A percentile compares a stretch with the other conserved stretches of the same genome.
Evolutionary conservation across 2,888 invertebrate species (phyloP).

Genomic region (Masnerella sp.): DNA sequence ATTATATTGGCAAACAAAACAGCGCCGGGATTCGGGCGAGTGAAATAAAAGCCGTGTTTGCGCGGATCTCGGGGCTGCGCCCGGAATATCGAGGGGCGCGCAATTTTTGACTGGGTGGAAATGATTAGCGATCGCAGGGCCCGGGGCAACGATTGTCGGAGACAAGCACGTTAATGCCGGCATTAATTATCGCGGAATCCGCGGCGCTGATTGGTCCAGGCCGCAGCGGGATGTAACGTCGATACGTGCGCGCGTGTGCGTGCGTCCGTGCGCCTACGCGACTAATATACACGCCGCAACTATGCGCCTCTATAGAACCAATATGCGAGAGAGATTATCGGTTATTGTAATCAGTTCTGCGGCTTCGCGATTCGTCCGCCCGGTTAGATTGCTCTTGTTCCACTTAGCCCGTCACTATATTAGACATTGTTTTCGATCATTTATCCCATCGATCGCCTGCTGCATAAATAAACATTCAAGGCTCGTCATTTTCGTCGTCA

Average conservation of each 20-base stretch:
- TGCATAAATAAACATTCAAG: slow-evolving; percentile 34
- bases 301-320: slow-evolving; percentile 51
- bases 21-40: no score
- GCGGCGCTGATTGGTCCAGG: slow-evolving; percentile 55
- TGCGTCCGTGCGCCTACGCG: slow-evolving; percentile 20
- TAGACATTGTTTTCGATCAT: slow-evolving; percentile 41
- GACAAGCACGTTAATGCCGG: slow-evolving; percentile 55
- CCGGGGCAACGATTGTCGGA: slow-evolving; percentile 49
- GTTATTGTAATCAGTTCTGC: slow-evolving; percentile 60
- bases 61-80: slow-evolving; percentile 26
- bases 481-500: slow-evolving; percentile 1
- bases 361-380: slow-evolving; percentile 56
- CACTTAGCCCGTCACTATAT: slow-evolving; percentile 48
- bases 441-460: slow-evolving; percentile 17
- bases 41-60: slow-evolving; percentile 49
- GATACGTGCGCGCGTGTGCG: slow-evolving; percentile 11
- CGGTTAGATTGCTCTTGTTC: slow-evolving; percentile 53
- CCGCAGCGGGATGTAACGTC: slow-evolving; percentile 34
- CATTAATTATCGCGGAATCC: slow-evolving; percentile 59
- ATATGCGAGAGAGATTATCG: slow-evolving; percentile 58
- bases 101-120: slow-evolving; percentile 45
- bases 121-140: slow-evolving; percentile 52
- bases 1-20: no score
- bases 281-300: slow-evolving; percentile 57
- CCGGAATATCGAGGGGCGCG: slow-evolving; percentile 34